A percentile compares a stretch with the other conserved stretches of the same genome.
These are phyloP conservation scores for Tetragnatha versicolor DNA, from an alignment of 1,140 invertebrate genomes.

Conservation along the genomic window DNA sequence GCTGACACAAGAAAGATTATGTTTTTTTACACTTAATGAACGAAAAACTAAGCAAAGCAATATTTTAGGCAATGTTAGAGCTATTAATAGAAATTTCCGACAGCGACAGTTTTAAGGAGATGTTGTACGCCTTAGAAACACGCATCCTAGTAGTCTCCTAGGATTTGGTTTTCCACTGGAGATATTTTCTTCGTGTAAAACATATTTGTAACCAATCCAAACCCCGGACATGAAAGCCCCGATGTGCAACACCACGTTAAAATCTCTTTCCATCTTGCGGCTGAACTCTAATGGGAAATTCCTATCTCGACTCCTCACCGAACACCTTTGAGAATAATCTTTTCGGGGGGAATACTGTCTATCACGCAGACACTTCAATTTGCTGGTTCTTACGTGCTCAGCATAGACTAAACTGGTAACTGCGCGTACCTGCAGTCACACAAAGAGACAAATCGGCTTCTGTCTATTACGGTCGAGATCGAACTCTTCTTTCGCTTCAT, in stretches of 20 bases:
- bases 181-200: no score
- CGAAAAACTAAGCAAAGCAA: no score
- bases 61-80: no score
- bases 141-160: no score
- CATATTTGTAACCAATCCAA: background rate
- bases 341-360: constrained; percentile 28
- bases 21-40: no score
- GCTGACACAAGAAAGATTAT: no score
- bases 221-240: background rate
- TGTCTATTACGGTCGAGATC: constrained; percentile 8
- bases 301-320: constrained; percentile 3
- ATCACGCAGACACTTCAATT: constrained; percentile 32
- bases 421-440: constrained; percentile 20
- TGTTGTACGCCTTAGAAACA: no score
- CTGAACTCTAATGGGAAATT: constrained; percentile 19
- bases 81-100: no score
- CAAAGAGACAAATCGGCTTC: constrained; percentile 19
- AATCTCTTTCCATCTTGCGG: constrained; percentile 16
- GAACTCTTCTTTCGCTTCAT: constrained; percentile 1
- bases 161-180: no score
- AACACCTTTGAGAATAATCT: constrained; percentile 36
- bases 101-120: no score
- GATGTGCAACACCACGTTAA: constrained; percentile 6
- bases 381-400: constrained; percentile 21
- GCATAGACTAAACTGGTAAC: constrained; percentile 25